phyloP scores from a whole-genome alignment of 2,797 vertebrate species.

The Notamacropus eugenii region DNA sequence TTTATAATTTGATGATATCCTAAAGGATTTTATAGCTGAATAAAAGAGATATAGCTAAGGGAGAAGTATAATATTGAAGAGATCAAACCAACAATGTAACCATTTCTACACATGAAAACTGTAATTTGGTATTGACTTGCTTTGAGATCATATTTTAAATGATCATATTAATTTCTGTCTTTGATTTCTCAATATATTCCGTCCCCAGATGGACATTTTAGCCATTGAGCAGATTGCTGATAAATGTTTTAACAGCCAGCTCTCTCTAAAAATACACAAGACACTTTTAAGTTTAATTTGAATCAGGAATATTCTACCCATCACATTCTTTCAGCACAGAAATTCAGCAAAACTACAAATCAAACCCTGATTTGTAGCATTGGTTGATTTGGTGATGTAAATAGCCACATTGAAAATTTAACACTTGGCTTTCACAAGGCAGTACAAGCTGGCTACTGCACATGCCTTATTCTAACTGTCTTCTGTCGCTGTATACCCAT shows the following conservation, averaged over 20 bases:
- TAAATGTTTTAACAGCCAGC: neutral
- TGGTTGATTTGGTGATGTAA: neutral
- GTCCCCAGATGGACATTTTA: neutral
- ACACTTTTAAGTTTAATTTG: neutral
- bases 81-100: neutral
- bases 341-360: neutral
- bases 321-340: neutral
- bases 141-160: neutral
- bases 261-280: neutral
- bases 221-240: neutral
- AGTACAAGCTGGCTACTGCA: neutral
- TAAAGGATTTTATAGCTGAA: neutral
- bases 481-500: neutral
- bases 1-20: neutral
- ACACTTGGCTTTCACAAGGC: neutral
- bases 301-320: neutral
- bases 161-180: neutral
- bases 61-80: neutral
- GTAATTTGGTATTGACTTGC: neutral
- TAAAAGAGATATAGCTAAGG: neutral
- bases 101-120: neutral
- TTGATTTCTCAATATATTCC: neutral
- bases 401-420: neutral
- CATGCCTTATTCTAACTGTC: neutral
- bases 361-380: neutral